Evolutionary conservation across 2,888 invertebrate genomes (phyloP).

Genomic region (Cremastobaeus sp.): DNA sequence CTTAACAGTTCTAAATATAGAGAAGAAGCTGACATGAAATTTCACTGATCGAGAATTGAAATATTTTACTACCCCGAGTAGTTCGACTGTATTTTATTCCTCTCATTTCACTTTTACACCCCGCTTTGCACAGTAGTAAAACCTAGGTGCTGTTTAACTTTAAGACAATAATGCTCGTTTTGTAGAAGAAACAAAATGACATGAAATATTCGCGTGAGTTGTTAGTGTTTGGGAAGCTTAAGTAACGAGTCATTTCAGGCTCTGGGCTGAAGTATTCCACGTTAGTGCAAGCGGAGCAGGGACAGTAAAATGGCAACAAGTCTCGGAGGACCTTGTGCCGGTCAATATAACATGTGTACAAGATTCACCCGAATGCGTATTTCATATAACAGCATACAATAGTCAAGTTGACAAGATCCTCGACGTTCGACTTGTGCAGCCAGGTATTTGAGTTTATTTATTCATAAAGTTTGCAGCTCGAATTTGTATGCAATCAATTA

Average conservation of each 20-base stretch:
- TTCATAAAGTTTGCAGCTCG: too few relatives aligned
- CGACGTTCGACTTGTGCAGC: conserved; percentile 97
- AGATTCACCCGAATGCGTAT: conserved; percentile 97
- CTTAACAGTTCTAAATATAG: too few relatives aligned
- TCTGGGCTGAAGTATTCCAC: conserved; percentile 99
- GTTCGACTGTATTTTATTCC: conserved; percentile 16
- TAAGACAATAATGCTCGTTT: conserved; percentile 32
- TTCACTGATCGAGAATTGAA: too few relatives aligned
- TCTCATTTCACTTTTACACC: conserved; percentile 53
- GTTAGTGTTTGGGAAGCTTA: conserved; percentile 41
- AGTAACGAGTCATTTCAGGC: conserved; percentile 80
- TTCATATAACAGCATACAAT: conserved; percentile 99
- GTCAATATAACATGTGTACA: conserved; percentile 99
- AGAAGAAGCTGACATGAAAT: too few relatives aligned
- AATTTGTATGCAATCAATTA: too few relatives aligned
- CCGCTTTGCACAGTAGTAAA: conserved; percentile 55
- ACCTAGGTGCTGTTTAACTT: conserved; percentile 36
- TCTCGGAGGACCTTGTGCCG: conserved; percentile 98
- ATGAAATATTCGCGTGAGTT: conserved; percentile 12
- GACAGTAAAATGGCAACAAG: conserved; percentile 97
- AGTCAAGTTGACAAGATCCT: conserved; percentile 99
- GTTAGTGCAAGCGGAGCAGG: conserved; percentile 95
- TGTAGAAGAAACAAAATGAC: conserved; percentile 24
- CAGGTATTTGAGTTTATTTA: conserved; percentile 89
- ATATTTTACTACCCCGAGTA: too few relatives aligned